A percentile compares a stretch with the other conserved stretches of the same genome.
Conservation (phyloP, 2,888 invertebrate genomes). For the Cylloceria caligata region DNA sequence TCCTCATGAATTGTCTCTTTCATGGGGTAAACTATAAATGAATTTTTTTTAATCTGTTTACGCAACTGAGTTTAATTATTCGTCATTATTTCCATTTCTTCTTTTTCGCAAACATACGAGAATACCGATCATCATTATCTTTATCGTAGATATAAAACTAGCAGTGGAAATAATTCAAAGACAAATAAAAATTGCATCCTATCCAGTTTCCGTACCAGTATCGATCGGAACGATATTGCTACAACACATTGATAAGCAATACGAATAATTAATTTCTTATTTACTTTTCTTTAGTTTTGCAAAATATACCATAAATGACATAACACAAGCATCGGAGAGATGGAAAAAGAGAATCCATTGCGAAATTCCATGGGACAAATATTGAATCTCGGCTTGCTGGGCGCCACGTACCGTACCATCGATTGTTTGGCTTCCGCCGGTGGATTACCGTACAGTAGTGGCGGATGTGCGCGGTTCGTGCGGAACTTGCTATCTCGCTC, state of each 20-base stretch:
- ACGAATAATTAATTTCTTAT: background rate
- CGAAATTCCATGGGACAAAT: constrained; percentile 51
- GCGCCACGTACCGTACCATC: constrained; percentile 47
- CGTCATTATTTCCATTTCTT: background rate
- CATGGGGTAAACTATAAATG: background rate
- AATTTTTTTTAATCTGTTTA: too few species aligned
- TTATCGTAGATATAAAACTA: background rate
- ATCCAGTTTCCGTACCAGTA: too few species aligned
- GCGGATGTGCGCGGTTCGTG: constrained; percentile 57
- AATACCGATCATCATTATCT: background rate
- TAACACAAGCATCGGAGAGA: background rate
- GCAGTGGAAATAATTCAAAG: background rate
- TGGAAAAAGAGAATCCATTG: constrained; percentile 23
- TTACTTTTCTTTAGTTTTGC: too few species aligned
- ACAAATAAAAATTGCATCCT: background rate
- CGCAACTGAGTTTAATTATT: background rate
- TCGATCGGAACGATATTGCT: background rate
- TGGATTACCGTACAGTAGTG: constrained; percentile 53
- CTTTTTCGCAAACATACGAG: background rate
- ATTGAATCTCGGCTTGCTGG: constrained; percentile 50
- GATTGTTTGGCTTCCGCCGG: constrained; percentile 62
- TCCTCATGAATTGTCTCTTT: background rate
- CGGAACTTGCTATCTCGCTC: constrained; percentile 46
- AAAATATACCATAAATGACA: constrained; percentile 25
- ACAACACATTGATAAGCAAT: background rate